Base-by-base conservation (phyloP, 2,888 invertebrate genomes). In the Sphecodes monilicornis region DNA sequence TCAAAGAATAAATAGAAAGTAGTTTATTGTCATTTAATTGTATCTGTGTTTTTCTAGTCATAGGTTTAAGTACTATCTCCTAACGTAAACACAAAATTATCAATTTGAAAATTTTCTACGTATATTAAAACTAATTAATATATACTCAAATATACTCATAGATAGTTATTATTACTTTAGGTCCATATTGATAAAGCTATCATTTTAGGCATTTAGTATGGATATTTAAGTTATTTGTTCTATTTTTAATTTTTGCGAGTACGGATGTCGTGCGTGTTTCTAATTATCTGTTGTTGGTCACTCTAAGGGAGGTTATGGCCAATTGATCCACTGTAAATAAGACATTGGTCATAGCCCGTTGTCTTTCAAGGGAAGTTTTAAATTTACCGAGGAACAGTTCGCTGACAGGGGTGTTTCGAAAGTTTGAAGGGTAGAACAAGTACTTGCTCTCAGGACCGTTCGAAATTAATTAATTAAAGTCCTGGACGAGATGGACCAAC, bases 391-490 rank as follows among this genome's bases (percentile, higher is more conserved):
- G 22, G n/a, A 69, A 26, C 29, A 60, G 22, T 29, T 29, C 75
- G 36, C 46, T 22, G 74, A 41, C 29, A 18, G 66, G 22, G 32
- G 13, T 32, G 43, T 43, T 46, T 32, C 29, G 75, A 75, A 66
- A 43, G 22, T 75, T 75, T 43, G 32, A 18, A 41, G 29, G n/a
- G 43, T 13, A 4, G 29, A 43, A 29, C 32, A n/a, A 75, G 36
- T 66, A 46, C 22, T 46, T 43, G 43, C 41, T 22, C 66, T n/a
- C 32, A 41, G 66, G 26, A 29, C 29, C 3, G 29, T 50, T 39
- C 46, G 75, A 41, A 43, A 66, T 75, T 75, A 75, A 75, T 75
- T 75, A 75, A 75, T 75, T 75, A 22, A 75, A 75, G 46, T 32
- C 64, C 43, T 8, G 43, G 26, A n/a, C 70, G 43, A 70, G 39